Evolutionary conservation across 2,113 vertebrate genomes (phyloP).

Genomic region (Sander lucioperca): DNA sequence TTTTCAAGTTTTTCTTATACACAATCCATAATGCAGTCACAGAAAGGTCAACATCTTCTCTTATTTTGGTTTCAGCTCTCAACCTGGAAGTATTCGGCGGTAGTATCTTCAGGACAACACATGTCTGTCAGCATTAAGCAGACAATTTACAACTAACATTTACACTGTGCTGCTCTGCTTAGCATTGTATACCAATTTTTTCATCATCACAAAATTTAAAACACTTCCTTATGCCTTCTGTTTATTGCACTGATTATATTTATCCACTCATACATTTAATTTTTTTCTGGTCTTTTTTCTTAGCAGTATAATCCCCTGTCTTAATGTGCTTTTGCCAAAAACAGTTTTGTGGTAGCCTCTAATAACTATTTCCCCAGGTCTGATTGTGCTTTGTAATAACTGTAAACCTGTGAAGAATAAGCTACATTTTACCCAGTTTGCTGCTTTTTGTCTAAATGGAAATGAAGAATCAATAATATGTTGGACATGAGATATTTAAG

Average conservation of each 20-base stretch:
- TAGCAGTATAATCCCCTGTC: not conserved
- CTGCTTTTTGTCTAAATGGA: slow-evolving; percentile 45
- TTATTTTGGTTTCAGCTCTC: slow-evolving; percentile 69
- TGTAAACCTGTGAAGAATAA: not conserved
- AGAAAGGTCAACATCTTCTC: not conserved
- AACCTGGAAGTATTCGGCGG: slow-evolving; percentile 64
- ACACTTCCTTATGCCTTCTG: not conserved
- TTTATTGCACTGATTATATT: not conserved
- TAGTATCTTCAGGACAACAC: slow-evolving; percentile 44
- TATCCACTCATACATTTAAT: not conserved
- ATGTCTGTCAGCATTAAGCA: slow-evolving; percentile 7
- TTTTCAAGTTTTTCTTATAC: not conserved
- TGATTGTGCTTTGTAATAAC: slow-evolving; percentile 26
- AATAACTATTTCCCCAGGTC: not conserved
- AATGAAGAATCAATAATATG: slow-evolving; percentile 50
- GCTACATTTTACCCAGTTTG: slow-evolving; percentile 15
- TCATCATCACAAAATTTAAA: slow-evolving; percentile 1
- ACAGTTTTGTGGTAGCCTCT: not conserved
- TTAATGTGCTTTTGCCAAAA: slow-evolving; percentile 5
- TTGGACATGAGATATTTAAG: not conserved
- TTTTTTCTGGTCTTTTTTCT: slow-evolving; percentile 1
- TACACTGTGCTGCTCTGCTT: slow-evolving; percentile 12
- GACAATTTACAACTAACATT: slow-evolving; percentile 6
- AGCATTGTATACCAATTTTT: not conserved
- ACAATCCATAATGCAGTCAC: not conserved